phyloP scores from a whole-genome alignment of 1,140 invertebrate species.

The Rhizoglyphus robini region DNA sequence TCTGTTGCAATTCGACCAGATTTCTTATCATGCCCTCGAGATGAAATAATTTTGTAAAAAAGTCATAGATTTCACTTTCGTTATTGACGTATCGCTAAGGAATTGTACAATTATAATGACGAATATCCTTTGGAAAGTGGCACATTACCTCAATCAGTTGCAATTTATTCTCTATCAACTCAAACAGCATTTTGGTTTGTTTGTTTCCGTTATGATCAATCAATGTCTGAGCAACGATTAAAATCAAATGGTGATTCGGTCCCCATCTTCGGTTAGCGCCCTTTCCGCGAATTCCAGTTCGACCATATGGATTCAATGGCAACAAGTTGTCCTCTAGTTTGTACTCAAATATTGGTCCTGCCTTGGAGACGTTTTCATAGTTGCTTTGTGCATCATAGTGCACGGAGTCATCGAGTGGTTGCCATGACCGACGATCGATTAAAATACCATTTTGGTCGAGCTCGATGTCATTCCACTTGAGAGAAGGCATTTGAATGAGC shows the following conservation, averaged over 20 bases:
- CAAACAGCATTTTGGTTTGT: not conserved
- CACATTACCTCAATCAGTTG: not conserved
- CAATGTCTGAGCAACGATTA: slow-evolving; percentile 31
- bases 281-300: slow-evolving; percentile 36
- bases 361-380: slow-evolving; percentile 24
- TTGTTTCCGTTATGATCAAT: not conserved
- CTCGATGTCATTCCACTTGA: slow-evolving; percentile 1
- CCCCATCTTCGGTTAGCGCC: slow-evolving; percentile 36
- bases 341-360: slow-evolving; percentile 21
- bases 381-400: not conserved
- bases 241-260: slow-evolving; percentile 36
- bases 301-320: slow-evolving; percentile 35
- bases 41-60: no score
- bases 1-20: no score
- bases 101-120: no score
- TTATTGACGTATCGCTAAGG: no score
- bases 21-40: no score
- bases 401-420: no score
- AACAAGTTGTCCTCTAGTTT: slow-evolving; percentile 22
- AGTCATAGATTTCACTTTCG: no score
- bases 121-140: no score
- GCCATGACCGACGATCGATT: slow-evolving; percentile 26
- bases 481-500: no score
- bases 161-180: not conserved
- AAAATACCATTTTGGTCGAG: slow-evolving; percentile 27